Evolutionary conservation across 2,113 vertebrate species (phyloP), one percentile per base, ranked within the genome.

Genomic region (Strix uralensis): DNA sequence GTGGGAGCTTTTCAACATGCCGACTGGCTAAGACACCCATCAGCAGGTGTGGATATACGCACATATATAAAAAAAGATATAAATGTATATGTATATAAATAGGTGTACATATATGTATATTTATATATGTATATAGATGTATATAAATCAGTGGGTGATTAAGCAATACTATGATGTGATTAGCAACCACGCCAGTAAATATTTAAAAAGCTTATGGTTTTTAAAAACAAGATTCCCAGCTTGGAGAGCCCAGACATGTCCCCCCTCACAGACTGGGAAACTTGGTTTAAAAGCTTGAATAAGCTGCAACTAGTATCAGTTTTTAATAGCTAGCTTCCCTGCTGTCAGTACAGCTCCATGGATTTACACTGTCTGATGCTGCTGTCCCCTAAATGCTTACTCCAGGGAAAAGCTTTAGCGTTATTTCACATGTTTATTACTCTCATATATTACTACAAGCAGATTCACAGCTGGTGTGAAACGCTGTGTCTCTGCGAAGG

Each of bases 101-200:
- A 21, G 38, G 36, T 38, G n/a, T 30, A 15, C 2, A 2, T 22
- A 4, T 25, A 15, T 42, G 2, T 20, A 6, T 40, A 19, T 71
- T 30, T 59, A 22, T n/a, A 7, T 15, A 36, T 7, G 8, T 16
- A 42, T 4, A 26, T 9, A 44, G 14, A 6, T 2, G 11, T 36
- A 2, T 52, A 23, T 38, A 44, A 58, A 71, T 49, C 40, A 25
- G 13, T 3, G 17, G 13, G 55, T 16, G 16, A 25, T 26, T 36
- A 29, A 58, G 30, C 34, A 36, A 20, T 4, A 5, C 22, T 3
- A 0, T 2, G 15, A 38, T 18, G 40, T 11, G 66, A 32, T 30
- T 23, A 49, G 10, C 23, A 54, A 5, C 18, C 2, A 0, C 15
- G 40, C 2, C 18, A 21, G 52, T 11, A 17, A 12, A 1, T 42